These are phyloP conservation scores for Sebastes itinus DNA, from an alignment of 2,797 vertebrate species.

Conservation along the genomic window DNA sequence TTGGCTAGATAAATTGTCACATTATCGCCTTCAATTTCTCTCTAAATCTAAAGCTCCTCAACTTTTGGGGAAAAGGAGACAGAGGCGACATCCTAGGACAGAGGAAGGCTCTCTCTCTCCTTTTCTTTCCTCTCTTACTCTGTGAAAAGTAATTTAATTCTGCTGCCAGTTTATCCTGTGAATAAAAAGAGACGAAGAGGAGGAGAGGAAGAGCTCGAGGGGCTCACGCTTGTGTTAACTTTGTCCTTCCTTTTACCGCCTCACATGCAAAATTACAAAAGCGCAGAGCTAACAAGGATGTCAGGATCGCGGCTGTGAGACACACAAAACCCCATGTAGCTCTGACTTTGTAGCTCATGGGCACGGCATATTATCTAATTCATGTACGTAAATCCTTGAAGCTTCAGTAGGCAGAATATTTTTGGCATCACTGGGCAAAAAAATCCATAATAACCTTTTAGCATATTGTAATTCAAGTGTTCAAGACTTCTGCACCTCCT, in stretches of 20 bases:
- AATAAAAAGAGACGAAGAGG: slow-evolving; percentile 52
- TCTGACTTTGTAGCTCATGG: neutral
- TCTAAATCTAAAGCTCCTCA: slow-evolving; percentile 46
- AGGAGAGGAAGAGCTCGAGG: slow-evolving; percentile 50
- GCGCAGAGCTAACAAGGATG: neutral
- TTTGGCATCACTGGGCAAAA: too few relatives aligned
- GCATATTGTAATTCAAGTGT: too few relatives aligned
- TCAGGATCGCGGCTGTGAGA: slow-evolving; percentile 11
- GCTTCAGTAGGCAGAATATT: too few relatives aligned
- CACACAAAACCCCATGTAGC: neutral
- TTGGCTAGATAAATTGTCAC: slow-evolving; percentile 45
- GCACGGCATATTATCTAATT: neutral
- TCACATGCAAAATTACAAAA: slow-evolving; percentile 27
- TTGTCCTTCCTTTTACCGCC: slow-evolving; percentile 20
- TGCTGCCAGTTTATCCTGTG: slow-evolving; percentile 45
- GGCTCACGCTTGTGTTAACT: slow-evolving; percentile 32
- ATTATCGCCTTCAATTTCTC: slow-evolving; percentile 50
- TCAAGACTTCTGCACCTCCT: too few relatives aligned
- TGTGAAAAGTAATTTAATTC: slow-evolving; percentile 55
- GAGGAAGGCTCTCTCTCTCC: slow-evolving; percentile 23
- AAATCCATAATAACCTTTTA: too few relatives aligned
- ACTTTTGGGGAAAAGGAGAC: slow-evolving; percentile 19
- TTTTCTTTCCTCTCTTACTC: neutral
- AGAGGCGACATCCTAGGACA: slow-evolving; percentile 25
- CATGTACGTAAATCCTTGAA: neutral